Conservation (phyloP, 1,140 invertebrate genomes). For the Aphaenogaster rudis region DNA sequence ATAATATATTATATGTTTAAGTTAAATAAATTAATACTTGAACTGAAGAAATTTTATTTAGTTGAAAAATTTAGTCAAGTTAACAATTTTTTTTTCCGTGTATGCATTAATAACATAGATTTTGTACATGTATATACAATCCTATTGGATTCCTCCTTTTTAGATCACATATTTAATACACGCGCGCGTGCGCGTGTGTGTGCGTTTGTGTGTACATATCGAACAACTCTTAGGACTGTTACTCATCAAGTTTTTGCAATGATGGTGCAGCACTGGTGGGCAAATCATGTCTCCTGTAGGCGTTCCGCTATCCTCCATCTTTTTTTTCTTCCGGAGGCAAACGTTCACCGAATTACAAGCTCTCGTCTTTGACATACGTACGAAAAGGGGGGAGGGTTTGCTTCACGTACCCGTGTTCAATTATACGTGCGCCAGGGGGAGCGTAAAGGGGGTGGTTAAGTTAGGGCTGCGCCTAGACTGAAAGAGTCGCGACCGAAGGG, state of each 20-base stretch:
- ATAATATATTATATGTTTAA: too few relatives aligned
- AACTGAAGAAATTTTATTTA: too few relatives aligned
- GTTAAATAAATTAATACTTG: too few relatives aligned
- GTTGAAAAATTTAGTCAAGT: too few relatives aligned
- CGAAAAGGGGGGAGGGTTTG: slow-evolving; percentile 48
- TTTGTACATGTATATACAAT: too few relatives aligned
- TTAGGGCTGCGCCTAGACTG: slow-evolving; percentile 38
- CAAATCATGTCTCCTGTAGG: slow-evolving; percentile 64
- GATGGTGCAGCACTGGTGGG: not conserved
- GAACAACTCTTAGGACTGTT: not conserved
- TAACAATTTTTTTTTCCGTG: too few relatives aligned
- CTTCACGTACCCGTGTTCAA: slow-evolving; percentile 73
- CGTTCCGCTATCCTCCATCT: slow-evolving; percentile 74
- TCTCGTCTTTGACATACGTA: slow-evolving; percentile 49
- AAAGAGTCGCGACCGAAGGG: slow-evolving; percentile 69
- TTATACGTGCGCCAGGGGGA: slow-evolving; percentile 68
- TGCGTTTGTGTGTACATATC: too few relatives aligned
- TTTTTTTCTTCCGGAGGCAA: slow-evolving; percentile 69
- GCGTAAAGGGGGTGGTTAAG: slow-evolving; percentile 57
- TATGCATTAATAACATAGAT: too few relatives aligned
- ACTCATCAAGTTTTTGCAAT: not conserved
- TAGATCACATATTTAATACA: not conserved
- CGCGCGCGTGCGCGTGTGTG: too few relatives aligned
- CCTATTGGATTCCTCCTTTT: not conserved
- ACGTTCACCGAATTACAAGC: slow-evolving; percentile 68